Base-by-base conservation (phyloP, 2,888 invertebrate species). In the Sclerodermus sp. region DNA sequence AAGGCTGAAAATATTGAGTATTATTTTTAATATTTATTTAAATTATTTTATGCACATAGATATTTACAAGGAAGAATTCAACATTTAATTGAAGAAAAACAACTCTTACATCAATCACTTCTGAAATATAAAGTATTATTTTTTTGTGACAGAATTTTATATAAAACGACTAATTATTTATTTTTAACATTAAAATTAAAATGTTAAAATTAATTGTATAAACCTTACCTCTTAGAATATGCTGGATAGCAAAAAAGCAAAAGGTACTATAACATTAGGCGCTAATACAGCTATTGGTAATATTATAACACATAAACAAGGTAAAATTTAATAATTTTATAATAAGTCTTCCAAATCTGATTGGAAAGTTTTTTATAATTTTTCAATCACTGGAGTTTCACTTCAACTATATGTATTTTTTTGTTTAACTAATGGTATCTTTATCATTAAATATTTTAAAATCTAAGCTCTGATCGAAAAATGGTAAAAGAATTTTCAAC, bases 301-400 rank as follows among this genome's bases (percentile, higher is more conserved):
- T 64, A 85, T 91, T 69, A 86, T 91, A 80, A 87, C 89, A 14
- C 90, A 90, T 72, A 89, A 88, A 70, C 91, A 91, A 87, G 90
- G n/a, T n/a, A n/a, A n/a, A n/a, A n/a, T n/a, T 90, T 90, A n/a
- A 17, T 2, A 14, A 38, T 14, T 36, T 31, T 6, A 17, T 30
- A 41, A 43, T 30, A 36, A 31, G 12, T 9, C 10, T 42, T 40
- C 40, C 3, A 43, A 45, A 14, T 45, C 18, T 45, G 15, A 12
- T 17, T 39, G 38, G 14, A 44, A 18, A 14, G 37, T 32, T 34
- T 45, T 31, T 30, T 42, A 40, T 10, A 40, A 18, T 31, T 31
- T 6, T 31, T 9, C 31, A 31, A 31, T 9, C 8, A 31, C 6
- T 31, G 6, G 31, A 31, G 12, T 6, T 31, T 6, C 31, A 9